Conservation (phyloP, 2,113 vertebrate genomes). For the Alligator sinensis region DNA sequence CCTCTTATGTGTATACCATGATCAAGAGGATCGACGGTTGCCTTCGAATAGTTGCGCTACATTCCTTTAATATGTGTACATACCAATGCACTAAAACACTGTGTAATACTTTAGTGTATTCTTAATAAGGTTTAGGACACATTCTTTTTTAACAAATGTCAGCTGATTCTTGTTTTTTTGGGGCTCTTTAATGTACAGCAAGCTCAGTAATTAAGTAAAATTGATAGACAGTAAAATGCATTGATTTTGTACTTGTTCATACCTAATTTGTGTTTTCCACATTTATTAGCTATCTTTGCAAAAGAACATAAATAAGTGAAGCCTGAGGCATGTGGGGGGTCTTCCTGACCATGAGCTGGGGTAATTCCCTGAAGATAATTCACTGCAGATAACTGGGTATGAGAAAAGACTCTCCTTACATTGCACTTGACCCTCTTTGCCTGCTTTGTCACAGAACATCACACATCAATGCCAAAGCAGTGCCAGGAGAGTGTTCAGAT, state of each 20-base stretch:
- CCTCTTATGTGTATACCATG: no score
- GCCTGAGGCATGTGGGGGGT: neutral
- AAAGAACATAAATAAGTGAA: neutral
- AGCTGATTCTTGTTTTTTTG: no score
- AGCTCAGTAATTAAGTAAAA: neutral
- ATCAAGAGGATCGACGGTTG: no score
- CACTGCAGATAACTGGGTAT: neutral
- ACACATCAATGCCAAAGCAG: neutral
- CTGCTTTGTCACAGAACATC: constrained; percentile 17
- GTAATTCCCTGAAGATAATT: neutral
- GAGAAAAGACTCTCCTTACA: neutral
- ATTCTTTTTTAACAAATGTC: no score
- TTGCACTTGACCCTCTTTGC: neutral
- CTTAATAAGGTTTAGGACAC: no score
- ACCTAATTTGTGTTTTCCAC: neutral
- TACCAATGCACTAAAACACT: neutral
- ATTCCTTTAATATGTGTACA: neutral
- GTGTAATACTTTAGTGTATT: neutral
- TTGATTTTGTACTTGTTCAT: neutral
- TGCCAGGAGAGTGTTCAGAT: constrained; percentile 24
- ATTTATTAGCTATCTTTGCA: constrained; percentile 2
- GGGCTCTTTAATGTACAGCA: neutral
- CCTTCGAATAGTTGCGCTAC: neutral
- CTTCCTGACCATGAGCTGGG: neutral
- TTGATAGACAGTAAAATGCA: neutral